Percentiles rank a stretch among this genome's conserved stretches.
Evolutionary conservation across 1,140 invertebrate genomes (phyloP).

Genomic region (Macrobrachium rosenbergii): DNA sequence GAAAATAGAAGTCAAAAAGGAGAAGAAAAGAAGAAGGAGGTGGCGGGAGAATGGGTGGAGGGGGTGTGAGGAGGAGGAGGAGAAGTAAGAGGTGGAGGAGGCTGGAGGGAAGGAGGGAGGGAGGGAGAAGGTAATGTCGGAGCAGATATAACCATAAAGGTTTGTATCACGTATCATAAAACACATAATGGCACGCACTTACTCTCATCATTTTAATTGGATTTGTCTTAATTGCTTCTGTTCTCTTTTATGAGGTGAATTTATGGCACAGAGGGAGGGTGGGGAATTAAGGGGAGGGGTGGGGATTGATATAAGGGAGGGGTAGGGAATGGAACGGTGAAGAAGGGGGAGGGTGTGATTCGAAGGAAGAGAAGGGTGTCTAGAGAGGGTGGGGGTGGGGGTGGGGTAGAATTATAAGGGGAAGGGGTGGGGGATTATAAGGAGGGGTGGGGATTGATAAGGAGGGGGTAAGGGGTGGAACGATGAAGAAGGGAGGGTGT

Average conservation of each 20-base stretch:
- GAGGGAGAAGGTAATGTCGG: not conserved
- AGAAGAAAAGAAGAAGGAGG: not conserved
- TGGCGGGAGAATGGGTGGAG: not conserved
- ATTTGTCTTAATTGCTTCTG: constrained; percentile 64
- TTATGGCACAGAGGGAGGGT: constrained; percentile 35
- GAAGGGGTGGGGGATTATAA: not conserved
- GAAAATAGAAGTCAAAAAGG: not conserved
- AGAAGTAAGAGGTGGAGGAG: not conserved
- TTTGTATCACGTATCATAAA: constrained; percentile 60
- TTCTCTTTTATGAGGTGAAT: constrained; percentile 61
- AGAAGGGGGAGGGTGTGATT: not conserved
- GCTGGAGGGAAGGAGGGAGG: not conserved
- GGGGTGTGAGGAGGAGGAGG: not conserved
- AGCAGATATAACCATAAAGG: constrained; percentile 45
- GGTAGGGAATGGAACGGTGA: not conserved
- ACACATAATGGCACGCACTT: constrained; percentile 46
- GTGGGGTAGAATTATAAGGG: too few relatives aligned
- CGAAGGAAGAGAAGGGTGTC: not conserved
- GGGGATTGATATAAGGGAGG: constrained; percentile 11
- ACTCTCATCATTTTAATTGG: constrained; percentile 63
- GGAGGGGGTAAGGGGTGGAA: not conserved
- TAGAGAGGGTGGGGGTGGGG: not conserved
- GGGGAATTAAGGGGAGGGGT: not conserved
- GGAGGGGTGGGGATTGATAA: not conserved
- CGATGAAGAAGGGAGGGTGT: too few relatives aligned